Evolutionary conservation across 23 tunicate species (phyloP).

Genomic region (Corella eumyota): DNA sequence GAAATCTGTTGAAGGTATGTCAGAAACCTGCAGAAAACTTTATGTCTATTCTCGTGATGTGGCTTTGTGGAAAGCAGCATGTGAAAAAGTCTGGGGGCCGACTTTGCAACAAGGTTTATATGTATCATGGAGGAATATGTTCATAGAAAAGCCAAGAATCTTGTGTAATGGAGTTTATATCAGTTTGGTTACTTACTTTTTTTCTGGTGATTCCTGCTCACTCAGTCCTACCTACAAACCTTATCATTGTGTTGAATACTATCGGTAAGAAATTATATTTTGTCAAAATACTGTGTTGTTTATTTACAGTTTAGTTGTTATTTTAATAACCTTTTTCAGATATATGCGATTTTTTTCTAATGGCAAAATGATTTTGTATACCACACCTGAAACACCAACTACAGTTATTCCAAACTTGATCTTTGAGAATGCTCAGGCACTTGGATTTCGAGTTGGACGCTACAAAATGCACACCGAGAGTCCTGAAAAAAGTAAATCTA

Average conservation of each 20-base stretch:
- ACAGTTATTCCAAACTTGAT: conserved; percentile 17
- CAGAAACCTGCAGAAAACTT: conserved; percentile 35
- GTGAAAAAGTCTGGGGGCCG: conserved; percentile 28
- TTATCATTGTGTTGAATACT: conserved; percentile 53
- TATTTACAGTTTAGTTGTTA: neutral
- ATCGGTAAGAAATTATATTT: conserved; percentile 21
- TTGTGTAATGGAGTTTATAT: conserved; percentile 51
- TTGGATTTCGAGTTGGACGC: conserved; percentile 20
- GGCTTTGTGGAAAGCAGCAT: conserved; percentile 29
- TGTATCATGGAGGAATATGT: conserved; percentile 31
- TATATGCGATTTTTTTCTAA: conserved; percentile 40
- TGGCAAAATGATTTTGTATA: conserved; percentile 21
- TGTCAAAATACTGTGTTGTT: neutral
- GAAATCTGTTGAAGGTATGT: conserved; percentile 25
- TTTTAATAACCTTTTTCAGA: too few species aligned
- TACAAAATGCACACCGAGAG: conserved; percentile 14
- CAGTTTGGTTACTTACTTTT: conserved; percentile 45
- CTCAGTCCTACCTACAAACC: conserved; percentile 17
- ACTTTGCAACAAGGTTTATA: neutral
- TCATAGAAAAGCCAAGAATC: conserved; percentile 23
- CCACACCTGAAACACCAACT: conserved; percentile 27
- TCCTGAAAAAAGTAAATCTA: conserved; percentile 12
- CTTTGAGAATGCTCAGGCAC: conserved; percentile 8
- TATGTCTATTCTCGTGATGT: conserved; percentile 29
- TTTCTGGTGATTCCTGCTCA: conserved; percentile 46